Conservation (phyloP, 2,888 invertebrate genomes). For the Eristalis arbustorum region DNA sequence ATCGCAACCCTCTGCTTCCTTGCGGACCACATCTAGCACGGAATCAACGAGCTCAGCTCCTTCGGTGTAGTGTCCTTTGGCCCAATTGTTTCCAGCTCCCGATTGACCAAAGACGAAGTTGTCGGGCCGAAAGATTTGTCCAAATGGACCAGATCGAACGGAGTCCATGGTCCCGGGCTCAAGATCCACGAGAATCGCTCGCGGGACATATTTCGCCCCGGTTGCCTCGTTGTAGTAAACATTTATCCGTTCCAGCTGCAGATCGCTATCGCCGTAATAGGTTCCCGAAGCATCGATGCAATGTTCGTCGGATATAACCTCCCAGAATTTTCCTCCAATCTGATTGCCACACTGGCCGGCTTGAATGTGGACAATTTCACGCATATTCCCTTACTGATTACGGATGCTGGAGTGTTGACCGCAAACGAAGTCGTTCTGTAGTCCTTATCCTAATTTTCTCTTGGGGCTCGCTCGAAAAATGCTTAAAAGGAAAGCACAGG, state of each 20-base stretch:
- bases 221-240: slow-evolving; percentile 98
- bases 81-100: no score
- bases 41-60: slow-evolving; percentile 94
- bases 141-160: slow-evolving; percentile 95
- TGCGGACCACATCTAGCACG: slow-evolving; percentile 90
- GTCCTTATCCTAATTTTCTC: slow-evolving; percentile 10
- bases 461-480: not conserved
- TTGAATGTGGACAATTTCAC: slow-evolving; percentile 97
- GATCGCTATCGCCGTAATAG: slow-evolving; percentile 94
- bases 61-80: slow-evolving; percentile 97
- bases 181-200: slow-evolving; percentile 95
- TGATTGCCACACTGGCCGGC: slow-evolving; percentile 98
- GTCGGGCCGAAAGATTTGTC: slow-evolving; percentile 96
- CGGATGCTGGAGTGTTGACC: not conserved
- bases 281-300: slow-evolving; percentile 95
- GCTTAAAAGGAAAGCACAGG: slow-evolving; percentile 19
- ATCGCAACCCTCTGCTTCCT: slow-evolving; percentile 94
- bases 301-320: slow-evolving; percentile 97
- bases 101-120: slow-evolving; percentile 96
- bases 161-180: slow-evolving; percentile 99
- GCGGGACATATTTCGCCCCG: slow-evolving; percentile 96
- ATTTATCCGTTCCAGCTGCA: slow-evolving; percentile 96
- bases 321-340: slow-evolving; percentile 98
- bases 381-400: slow-evolving; percentile 85
- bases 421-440: not conserved